These are phyloP conservation scores for Euphysa ruthae DNA, from an alignment of 30 jellyfish, hydroid and myxozoan species.

Conservation along the genomic window DNA sequence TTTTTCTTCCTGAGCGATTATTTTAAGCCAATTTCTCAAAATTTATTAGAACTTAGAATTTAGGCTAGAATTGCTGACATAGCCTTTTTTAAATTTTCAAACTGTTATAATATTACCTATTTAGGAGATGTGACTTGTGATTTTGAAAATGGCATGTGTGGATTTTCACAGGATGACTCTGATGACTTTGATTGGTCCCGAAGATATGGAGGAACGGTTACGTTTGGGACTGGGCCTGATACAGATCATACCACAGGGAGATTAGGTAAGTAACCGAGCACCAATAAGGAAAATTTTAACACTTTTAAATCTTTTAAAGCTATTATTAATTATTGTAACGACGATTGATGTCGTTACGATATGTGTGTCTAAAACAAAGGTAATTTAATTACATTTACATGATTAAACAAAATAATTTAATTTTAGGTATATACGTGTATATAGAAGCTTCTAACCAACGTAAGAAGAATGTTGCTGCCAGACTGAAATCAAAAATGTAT, in stretches of 20 bases:
- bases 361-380: too few species aligned
- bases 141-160: constrained; percentile 58
- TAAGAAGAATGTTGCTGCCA: constrained; percentile 43
- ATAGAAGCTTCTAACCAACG: constrained; percentile 77
- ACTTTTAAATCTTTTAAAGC: not conserved
- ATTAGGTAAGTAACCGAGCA: constrained; percentile 59
- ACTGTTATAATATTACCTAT: too few species aligned
- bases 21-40: too few species aligned
- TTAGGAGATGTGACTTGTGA: constrained; percentile 47
- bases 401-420: not conserved
- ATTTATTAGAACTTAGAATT: too few species aligned
- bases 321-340: too few species aligned
- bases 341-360: too few species aligned
- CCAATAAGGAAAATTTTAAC: not conserved
- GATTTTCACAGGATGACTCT: constrained; percentile 42
- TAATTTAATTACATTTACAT: too few species aligned
- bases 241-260: constrained; percentile 77
- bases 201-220: constrained; percentile 60
- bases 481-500: constrained; percentile 39
- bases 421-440: constrained; percentile 55
- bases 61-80: too few species aligned
- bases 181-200: constrained; percentile 69
- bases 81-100: too few species aligned
- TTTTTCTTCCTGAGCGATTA: too few species aligned
- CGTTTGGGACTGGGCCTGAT: constrained; percentile 76